phyloP scores from a whole-genome alignment of 2,888 invertebrate species.

The Amphipoea oculea region DNA sequence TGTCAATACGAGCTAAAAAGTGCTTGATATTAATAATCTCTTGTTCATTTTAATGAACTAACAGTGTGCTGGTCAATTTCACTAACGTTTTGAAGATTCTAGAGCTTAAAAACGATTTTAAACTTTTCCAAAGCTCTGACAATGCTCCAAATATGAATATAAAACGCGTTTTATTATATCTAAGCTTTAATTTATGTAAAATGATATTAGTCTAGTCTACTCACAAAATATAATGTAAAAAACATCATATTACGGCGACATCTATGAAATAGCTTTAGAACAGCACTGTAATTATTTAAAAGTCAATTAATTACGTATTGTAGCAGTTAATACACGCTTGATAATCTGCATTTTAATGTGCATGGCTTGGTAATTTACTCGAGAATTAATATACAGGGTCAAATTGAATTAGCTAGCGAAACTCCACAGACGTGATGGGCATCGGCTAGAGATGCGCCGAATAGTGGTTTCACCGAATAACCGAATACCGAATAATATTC shows the following conservation, averaged over 20 bases:
- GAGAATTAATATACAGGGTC: neutral
- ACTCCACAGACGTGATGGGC: neutral
- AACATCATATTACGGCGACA: neutral
- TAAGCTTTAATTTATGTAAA: conserved; percentile 40
- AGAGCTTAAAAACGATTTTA: conserved; percentile 18
- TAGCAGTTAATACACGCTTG: conserved; percentile 32
- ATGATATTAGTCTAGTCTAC: conserved; percentile 48
- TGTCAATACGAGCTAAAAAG: neutral
- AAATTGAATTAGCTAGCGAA: neutral
- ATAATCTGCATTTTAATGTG: conserved; percentile 24
- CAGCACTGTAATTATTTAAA: conserved; percentile 29
- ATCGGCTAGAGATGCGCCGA: too few species aligned
- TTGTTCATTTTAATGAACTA: conserved; percentile 15
- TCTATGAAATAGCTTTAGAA: conserved; percentile 50
- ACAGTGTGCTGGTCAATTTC: conserved; percentile 44
- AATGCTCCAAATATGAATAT: conserved; percentile 25
- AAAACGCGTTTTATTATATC: conserved; percentile 3
- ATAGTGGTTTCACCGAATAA: too few species aligned
- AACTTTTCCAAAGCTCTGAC: conserved; percentile 15
- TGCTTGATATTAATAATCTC: conserved; percentile 1
- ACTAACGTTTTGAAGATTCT: neutral
- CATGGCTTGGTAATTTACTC: conserved; percentile 34
- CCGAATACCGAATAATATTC: too few species aligned
- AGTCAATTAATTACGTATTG: conserved; percentile 53
- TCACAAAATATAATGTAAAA: conserved; percentile 30